Evolutionary conservation across 1,140 invertebrate species (phyloP).

Genomic region (Drosophila grimshawi): DNA sequence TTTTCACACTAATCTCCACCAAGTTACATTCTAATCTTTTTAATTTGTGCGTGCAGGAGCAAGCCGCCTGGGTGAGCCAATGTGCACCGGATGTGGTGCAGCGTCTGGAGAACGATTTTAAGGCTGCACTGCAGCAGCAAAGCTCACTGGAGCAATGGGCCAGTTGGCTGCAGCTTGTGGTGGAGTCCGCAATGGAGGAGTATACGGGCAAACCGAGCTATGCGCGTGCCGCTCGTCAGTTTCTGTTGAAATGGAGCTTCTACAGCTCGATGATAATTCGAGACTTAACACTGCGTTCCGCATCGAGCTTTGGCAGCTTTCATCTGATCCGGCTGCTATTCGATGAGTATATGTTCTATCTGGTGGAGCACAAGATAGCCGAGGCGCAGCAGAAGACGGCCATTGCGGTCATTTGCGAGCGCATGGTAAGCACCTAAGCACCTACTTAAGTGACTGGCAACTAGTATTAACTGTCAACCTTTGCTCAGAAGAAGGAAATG

Average conservation of each 20-base stretch:
- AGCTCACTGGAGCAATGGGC: constrained; percentile 99
- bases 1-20: neutral
- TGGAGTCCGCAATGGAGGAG: constrained; percentile 93
- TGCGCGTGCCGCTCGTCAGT: constrained; percentile 95
- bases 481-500: constrained; percentile 76
- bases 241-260: constrained; percentile 99
- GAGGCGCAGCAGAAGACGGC: constrained; percentile 94
- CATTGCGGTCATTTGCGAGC: constrained; percentile 93
- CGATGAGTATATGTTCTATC: constrained; percentile 99
- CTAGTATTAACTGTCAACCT: constrained; percentile 25
- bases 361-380: constrained; percentile 98
- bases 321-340: constrained; percentile 98
- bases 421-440: constrained; percentile 63
- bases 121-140: constrained; percentile 95
- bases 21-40: neutral
- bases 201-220: constrained; percentile 94
- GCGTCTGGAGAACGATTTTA: constrained; percentile 96
- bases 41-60: constrained; percentile 82
- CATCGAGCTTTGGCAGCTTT: constrained; percentile 99
- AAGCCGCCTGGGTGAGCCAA: constrained; percentile 99
- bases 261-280: constrained; percentile 99
- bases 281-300: constrained; percentile 97
- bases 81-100: constrained; percentile 95
- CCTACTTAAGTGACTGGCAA: neutral
- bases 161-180: constrained; percentile 97